These are phyloP conservation scores for Sebastiscus albofasciatus DNA, from an alignment of 2,797 vertebrate genomes.

Conservation along the genomic window DNA sequence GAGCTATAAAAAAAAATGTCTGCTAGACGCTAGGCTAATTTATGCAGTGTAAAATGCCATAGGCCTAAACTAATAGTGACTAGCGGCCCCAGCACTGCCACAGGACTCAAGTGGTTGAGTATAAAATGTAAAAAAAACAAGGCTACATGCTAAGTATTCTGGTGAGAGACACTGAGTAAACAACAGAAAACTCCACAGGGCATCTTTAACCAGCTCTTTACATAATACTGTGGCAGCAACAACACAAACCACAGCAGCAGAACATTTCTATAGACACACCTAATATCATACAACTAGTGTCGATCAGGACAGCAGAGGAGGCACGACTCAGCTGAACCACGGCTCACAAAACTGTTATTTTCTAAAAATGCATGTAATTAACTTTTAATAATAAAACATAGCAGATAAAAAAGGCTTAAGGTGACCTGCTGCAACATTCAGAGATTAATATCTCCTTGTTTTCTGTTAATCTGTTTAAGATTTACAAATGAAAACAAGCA, in stretches of 20 bases:
- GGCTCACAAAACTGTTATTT: neutral
- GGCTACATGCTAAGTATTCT: neutral
- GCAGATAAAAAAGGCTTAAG: neutral
- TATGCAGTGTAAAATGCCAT: too few relatives aligned
- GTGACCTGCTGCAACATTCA: neutral
- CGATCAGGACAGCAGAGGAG: neutral
- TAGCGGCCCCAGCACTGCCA: neutral
- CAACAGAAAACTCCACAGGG: neutral
- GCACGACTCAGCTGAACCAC: neutral
- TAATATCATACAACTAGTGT: neutral
- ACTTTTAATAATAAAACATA: neutral
- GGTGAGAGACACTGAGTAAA: neutral
- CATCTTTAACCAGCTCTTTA: neutral
- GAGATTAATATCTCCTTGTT: neutral
- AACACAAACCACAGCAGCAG: neutral
- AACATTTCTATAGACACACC: neutral
- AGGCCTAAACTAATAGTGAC: neutral
- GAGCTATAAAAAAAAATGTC: too few relatives aligned
- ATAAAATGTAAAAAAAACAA: neutral
- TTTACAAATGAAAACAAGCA: neutral
- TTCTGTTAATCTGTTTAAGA: neutral
- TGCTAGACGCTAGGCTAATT: too few relatives aligned
- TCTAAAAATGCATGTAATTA: neutral
- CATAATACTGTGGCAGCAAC: neutral
- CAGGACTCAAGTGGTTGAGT: too few relatives aligned